Base-by-base conservation (phyloP, 2,888 invertebrate species). In the Dryobota labecula region DNA sequence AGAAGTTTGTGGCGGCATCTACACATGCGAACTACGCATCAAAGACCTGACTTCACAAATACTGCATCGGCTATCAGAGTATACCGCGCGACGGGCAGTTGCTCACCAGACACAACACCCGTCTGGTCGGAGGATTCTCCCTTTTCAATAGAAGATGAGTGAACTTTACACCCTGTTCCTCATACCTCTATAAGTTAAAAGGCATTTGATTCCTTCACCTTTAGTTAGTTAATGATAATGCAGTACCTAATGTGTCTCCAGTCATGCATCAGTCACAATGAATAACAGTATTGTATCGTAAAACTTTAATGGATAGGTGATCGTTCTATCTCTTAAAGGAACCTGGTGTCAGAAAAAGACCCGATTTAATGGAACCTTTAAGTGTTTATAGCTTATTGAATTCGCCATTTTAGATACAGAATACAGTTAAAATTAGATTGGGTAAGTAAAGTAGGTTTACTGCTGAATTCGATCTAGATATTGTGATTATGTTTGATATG, bases 381-480 rank as follows among this genome's bases (percentile, higher is more conserved):
- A 69, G 36, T 54, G 57, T 76, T 83, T 73, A 78, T 73, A 70
- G 68, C 47, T 66, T 79, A 79, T 81, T 77, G 70, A 75, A 83
- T 72, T 73, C 64, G 73, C 79, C 60, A 83, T 69, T 73, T 80
- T 56, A 51, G 62, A 72, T 70, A 70, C 61, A 30, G 15, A 61
- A 67, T 67, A 84, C 83, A 73, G 83, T 84, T 83, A 67, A 73
- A 81, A 75, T 72, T 57, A 70, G 66, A 82, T 78, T 68, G 58
- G 47, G 24, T 76, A 71, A 70, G 70, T 64, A 67, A 79, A 79
- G 68, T 70, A 79, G 79, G 73, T 84, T 83, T 77, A 77, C 72
- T 64, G 63, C 62, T 58, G 58, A 82, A 73, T 75, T 63, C 47
- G 53, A 66, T 74, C 66, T 57, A 70, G 64, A 79, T 74, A 56